Evolutionary conservation across 2,888 invertebrate genomes (phyloP).

Genomic region (Dasysyrphus albostriatus): DNA sequence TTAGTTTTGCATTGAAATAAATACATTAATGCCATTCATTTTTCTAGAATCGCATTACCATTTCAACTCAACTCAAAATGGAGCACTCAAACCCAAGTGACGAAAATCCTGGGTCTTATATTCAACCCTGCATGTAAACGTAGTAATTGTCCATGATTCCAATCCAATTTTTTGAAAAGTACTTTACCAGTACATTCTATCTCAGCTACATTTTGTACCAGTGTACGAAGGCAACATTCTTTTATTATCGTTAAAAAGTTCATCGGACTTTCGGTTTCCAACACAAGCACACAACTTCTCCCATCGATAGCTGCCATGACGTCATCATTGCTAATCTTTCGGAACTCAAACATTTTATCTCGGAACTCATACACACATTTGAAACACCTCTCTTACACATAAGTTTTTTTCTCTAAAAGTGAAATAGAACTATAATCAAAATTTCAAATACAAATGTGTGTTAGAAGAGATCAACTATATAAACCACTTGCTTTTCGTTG

Average conservation of each 20-base stretch:
- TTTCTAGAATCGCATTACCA: too few relatives aligned
- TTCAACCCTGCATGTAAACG: too few relatives aligned
- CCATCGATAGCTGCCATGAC: conserved; percentile 40
- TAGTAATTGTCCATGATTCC: too few relatives aligned
- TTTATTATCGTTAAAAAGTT: conserved; percentile 59
- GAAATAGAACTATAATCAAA: conserved; percentile 39
- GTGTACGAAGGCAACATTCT: conserved; percentile 21
- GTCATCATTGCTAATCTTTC: conserved; percentile 67
- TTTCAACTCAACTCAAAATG: too few relatives aligned
- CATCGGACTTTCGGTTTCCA: conserved; percentile 29
- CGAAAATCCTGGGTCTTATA: too few relatives aligned
- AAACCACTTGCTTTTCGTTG: conserved; percentile 33
- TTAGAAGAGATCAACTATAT: conserved; percentile 40
- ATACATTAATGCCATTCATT: too few relatives aligned
- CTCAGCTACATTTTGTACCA: neutral
- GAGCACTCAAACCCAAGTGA: too few relatives aligned
- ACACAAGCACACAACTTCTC: conserved; percentile 30
- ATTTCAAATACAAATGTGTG: conserved; percentile 70
- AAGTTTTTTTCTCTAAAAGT: neutral
- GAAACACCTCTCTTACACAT: conserved; percentile 22
- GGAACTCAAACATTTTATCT: conserved; percentile 24
- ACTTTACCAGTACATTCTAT: neutral
- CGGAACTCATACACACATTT: conserved; percentile 1
- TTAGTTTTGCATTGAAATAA: too few relatives aligned
- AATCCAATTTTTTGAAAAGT: neutral